Evolutionary conservation across 2,888 invertebrate species (phyloP).

Genomic region (Rotaria sp.): DNA sequence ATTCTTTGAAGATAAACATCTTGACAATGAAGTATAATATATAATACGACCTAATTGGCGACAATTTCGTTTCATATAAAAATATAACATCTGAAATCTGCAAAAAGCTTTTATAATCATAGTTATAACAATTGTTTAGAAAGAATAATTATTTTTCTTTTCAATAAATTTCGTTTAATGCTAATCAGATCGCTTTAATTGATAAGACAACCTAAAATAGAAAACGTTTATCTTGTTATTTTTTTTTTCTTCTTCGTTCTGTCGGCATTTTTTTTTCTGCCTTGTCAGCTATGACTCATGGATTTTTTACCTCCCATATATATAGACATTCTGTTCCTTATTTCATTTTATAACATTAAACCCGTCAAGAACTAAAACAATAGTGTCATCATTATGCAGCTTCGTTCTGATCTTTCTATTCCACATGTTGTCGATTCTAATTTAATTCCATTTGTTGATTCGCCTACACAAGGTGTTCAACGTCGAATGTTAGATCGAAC

Average conservation of each 20-base stretch:
- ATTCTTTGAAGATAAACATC: too few relatives aligned
- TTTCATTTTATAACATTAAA: not conserved
- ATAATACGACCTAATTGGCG: too few relatives aligned
- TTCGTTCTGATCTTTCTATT: conserved; percentile 17
- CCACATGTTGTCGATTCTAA: not conserved
- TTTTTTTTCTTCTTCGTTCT: too few relatives aligned
- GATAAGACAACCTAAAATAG: not conserved
- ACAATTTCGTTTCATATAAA: too few relatives aligned
- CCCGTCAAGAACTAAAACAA: not conserved
- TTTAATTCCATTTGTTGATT: not conserved
- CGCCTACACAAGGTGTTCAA: not conserved
- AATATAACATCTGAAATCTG: too few relatives aligned
- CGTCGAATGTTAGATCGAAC: conserved; percentile 23
- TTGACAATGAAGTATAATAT: too few relatives aligned
- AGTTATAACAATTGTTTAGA: too few relatives aligned
- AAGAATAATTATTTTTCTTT: too few relatives aligned
- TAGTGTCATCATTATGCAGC: not conserved
- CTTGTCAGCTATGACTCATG: not conserved
- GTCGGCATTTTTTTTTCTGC: not conserved
- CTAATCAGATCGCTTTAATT: too few relatives aligned
- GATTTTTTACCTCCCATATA: not conserved
- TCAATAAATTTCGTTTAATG: too few relatives aligned
- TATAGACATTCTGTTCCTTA: not conserved
- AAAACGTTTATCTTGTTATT: not conserved
- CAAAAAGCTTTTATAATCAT: too few relatives aligned